These are phyloP conservation scores for Chrysoperla carnea DNA, from an alignment of 1,140 invertebrate genomes.

Conservation along the genomic window DNA sequence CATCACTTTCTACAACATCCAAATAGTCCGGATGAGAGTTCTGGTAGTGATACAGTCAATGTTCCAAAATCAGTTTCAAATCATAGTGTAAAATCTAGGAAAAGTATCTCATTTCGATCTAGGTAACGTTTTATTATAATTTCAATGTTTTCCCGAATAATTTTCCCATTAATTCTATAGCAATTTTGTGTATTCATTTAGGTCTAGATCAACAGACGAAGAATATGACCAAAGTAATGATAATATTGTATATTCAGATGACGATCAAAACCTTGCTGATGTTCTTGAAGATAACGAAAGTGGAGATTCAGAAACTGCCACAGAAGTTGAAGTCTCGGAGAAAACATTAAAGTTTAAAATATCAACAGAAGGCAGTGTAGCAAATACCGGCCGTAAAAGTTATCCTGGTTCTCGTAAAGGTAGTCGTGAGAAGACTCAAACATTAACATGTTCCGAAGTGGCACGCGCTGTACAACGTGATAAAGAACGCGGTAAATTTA, in stretches of 20 bases:
- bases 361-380: constrained; percentile 39
- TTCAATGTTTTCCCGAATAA: not conserved
- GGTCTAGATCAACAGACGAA: constrained; percentile 21
- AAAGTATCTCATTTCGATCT: constrained; percentile 18
- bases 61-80: constrained; percentile 32
- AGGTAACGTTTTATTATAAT: constrained; percentile 10
- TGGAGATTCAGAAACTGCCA: constrained; percentile 48
- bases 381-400: constrained; percentile 31
- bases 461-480: constrained; percentile 15
- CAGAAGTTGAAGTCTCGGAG: constrained; percentile 58
- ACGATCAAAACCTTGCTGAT: constrained; percentile 33
- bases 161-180: not conserved
- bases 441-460: constrained; percentile 16
- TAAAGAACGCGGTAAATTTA: constrained; percentile 9
- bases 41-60: constrained; percentile 4
- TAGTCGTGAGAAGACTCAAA: constrained; percentile 28
- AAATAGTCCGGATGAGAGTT: constrained; percentile 9
- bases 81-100: constrained; percentile 31
- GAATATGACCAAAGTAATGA: constrained; percentile 14
- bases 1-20: constrained; percentile 14
- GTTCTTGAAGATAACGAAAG: constrained; percentile 39
- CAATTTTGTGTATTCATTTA: constrained; percentile 4
- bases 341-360: constrained; percentile 58
- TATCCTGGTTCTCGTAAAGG: constrained; percentile 40
- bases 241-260: constrained; percentile 16